Evolutionary conservation across 2,797 vertebrate genomes (phyloP).

Genomic region (Hylomyscus alleni): DNA sequence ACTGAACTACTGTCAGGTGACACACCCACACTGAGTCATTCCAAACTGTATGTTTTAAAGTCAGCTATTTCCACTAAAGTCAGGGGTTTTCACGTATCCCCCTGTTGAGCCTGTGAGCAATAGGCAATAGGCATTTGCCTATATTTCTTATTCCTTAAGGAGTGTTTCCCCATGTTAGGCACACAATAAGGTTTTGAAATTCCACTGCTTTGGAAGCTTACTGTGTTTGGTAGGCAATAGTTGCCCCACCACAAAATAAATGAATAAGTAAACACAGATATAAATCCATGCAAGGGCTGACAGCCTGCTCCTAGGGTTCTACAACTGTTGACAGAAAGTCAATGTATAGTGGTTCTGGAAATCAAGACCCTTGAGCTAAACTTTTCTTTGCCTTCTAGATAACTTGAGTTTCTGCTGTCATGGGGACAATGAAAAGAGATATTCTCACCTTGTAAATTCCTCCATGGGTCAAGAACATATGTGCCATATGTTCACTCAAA

Average conservation of each 20-base stretch:
- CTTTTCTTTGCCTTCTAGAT: constrained; percentile 71
- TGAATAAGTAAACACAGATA: constrained; percentile 66
- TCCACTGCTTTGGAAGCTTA: neutral
- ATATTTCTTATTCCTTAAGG: constrained; percentile 1
- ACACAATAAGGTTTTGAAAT: neutral
- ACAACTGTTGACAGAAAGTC: constrained; percentile 71
- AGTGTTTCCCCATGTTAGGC: neutral
- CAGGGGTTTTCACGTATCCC: neutral
- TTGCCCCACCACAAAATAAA: neutral
- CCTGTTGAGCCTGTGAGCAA: neutral
- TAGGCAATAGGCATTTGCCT: neutral
- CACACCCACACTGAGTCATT: neutral
- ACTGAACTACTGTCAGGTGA: neutral
- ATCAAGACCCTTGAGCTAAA: neutral
- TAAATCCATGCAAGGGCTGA: constrained; percentile 50
- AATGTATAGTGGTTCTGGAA: constrained; percentile 73
- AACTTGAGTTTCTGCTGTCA: constrained; percentile 57
- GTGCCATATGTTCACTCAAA: constrained; percentile 51
- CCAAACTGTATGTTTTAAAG: neutral
- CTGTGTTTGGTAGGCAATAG: constrained; percentile 31
- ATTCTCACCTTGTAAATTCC: constrained; percentile 30
- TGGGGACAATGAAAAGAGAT: constrained; percentile 13
- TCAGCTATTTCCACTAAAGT: neutral
- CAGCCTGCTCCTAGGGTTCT: constrained; percentile 6
- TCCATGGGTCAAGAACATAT: constrained; percentile 62